Conservation (phyloP, 1,140 invertebrate genomes). For the Pseudomyrmex concolor region DNA sequence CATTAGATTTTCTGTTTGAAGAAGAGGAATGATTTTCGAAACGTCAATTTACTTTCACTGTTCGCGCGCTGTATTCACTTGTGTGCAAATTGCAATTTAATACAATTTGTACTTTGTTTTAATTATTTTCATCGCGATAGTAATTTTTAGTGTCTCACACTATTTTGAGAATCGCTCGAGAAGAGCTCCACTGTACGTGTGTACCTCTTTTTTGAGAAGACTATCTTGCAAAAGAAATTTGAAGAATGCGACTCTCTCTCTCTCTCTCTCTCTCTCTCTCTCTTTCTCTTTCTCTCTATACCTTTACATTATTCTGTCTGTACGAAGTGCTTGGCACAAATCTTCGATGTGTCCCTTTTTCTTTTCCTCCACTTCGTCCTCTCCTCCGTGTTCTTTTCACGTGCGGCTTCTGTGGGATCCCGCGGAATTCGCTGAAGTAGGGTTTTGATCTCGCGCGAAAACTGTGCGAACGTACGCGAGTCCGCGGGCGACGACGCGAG, state of each 20-base stretch:
- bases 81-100: too few relatives aligned
- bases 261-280: too few relatives aligned
- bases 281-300: background rate
- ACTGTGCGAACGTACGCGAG: constrained; percentile 6
- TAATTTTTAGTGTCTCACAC: too few relatives aligned
- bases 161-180: too few relatives aligned
- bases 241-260: constrained; percentile 69
- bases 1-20: too few relatives aligned
- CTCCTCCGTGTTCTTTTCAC: constrained; percentile 46
- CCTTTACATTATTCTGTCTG: constrained; percentile 77
- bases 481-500: constrained; percentile 19
- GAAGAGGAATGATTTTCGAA: too few relatives aligned
- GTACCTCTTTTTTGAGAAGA: too few relatives aligned
- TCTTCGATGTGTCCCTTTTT: background rate
- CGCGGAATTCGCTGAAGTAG: constrained; percentile 8
- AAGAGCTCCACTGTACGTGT: too few relatives aligned
- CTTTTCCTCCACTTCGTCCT: background rate
- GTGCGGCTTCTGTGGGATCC: constrained; percentile 52
- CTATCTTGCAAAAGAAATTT: constrained; percentile 56
- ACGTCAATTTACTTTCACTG: too few relatives aligned
- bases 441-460: constrained; percentile 49
- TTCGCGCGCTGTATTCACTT: too few relatives aligned
- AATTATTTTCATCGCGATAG: too few relatives aligned
- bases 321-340: constrained; percentile 8
- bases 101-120: too few relatives aligned